Percentiles rank a stretch among this genome's conserved stretches.
Evolutionary conservation across 2,797 vertebrate genomes (phyloP).

Genomic region (Euthynnus affinis): DNA sequence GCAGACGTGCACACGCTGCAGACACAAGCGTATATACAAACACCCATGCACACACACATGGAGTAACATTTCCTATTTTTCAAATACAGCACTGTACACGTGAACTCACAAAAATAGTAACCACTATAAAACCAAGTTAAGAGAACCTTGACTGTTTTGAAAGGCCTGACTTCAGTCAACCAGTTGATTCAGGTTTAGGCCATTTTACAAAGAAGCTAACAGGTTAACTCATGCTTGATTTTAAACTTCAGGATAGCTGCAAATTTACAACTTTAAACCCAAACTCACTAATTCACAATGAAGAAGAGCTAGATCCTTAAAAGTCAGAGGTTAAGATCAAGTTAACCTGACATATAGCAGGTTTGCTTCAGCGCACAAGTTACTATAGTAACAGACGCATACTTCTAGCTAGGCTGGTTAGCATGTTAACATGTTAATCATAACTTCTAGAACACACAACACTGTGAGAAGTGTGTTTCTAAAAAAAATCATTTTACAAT

Average conservation of each 20-base stretch:
- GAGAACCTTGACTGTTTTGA: neutral
- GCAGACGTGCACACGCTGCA: neutral
- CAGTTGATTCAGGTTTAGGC: neutral
- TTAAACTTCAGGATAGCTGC: neutral
- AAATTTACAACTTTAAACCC: neutral
- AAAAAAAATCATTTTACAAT: neutral
- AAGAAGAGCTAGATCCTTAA: neutral
- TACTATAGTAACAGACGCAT: neutral
- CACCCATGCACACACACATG: neutral
- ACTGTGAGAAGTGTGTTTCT: neutral
- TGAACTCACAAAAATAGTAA: neutral
- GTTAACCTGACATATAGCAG: neutral
- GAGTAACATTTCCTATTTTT: slow-evolving; percentile 2
- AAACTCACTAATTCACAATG: neutral
- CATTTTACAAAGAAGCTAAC: neutral
- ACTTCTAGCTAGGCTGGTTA: neutral
- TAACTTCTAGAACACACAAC: neutral
- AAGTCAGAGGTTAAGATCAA: neutral
- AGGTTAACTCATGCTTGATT: neutral
- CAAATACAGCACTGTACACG: neutral
- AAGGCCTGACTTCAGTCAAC: neutral
- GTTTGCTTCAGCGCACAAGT: neutral
- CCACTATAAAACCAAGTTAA: neutral
- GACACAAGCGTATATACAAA: neutral
- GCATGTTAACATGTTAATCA: neutral